These are phyloP conservation scores for Drymonia ruficornis DNA, from an alignment of 2,888 invertebrate genomes.

Conservation along the genomic window DNA sequence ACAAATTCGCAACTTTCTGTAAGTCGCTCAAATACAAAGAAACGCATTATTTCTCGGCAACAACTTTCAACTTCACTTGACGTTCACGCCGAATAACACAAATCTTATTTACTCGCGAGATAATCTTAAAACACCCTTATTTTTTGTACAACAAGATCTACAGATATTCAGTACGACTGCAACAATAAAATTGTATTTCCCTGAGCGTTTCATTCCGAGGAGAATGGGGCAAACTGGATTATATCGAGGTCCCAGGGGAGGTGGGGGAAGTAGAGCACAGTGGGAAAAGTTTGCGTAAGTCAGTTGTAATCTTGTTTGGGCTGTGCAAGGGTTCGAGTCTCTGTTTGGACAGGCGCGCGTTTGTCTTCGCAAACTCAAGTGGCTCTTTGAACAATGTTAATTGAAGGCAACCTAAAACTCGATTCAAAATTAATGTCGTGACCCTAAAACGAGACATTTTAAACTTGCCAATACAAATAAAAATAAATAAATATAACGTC, in stretches of 20 bases:
- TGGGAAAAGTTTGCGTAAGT: slow-evolving; percentile 62
- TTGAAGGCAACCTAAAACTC: no score
- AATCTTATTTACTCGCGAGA: slow-evolving; percentile 5
- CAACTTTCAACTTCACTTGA: slow-evolving; percentile 19
- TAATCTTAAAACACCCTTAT: slow-evolving; percentile 25
- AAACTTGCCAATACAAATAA: no score
- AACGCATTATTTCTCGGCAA: slow-evolving; percentile 36
- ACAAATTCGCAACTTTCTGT: neutral
- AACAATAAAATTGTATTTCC: slow-evolving; percentile 28
- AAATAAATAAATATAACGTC: no score
- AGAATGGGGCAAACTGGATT: slow-evolving; percentile 72
- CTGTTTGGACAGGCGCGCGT: slow-evolving; percentile 34
- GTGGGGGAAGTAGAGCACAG: slow-evolving; percentile 36
- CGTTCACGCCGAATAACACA: slow-evolving; percentile 16
- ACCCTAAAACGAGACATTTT: no score
- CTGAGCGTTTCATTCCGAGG: slow-evolving; percentile 59
- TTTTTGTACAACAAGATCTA: slow-evolving; percentile 22
- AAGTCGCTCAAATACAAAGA: slow-evolving; percentile 15
- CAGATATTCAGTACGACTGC: slow-evolving; percentile 11
- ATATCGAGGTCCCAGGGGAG: slow-evolving; percentile 57
- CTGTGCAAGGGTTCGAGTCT: slow-evolving; percentile 33
- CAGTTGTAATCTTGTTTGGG: slow-evolving; percentile 65
- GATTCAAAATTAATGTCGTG: no score
- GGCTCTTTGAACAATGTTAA: neutral
- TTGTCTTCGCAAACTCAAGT: slow-evolving; percentile 4